Evolutionary conservation across 2,888 invertebrate species (phyloP).

Genomic region (Spodoptera picta): DNA sequence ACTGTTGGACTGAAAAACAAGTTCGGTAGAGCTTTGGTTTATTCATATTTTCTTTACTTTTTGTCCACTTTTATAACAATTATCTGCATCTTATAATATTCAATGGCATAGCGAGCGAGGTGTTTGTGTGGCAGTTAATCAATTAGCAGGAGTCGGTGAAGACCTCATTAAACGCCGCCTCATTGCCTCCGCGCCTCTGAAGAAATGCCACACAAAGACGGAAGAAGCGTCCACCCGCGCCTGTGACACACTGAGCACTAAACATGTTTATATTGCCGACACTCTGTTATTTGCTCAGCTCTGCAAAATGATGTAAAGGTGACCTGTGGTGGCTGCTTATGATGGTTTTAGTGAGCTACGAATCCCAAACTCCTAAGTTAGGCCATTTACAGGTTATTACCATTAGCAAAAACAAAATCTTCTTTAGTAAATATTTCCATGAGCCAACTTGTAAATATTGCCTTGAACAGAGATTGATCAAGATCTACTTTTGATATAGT

Average conservation of each 20-base stretch:
- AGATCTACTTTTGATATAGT: too few relatives aligned
- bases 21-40: too few relatives aligned
- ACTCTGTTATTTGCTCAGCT: neutral
- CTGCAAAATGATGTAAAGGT: too few relatives aligned
- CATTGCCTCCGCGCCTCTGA: constrained; percentile 73
- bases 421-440: too few relatives aligned
- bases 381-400: too few relatives aligned
- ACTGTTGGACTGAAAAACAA: too few relatives aligned
- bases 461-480: too few relatives aligned
- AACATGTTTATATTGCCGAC: too few relatives aligned
- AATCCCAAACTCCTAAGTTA: neutral
- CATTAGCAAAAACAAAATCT: too few relatives aligned
- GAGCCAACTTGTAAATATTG: too few relatives aligned
- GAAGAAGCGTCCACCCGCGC: constrained; percentile 56
- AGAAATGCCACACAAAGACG: constrained; percentile 70
- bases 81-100: constrained; percentile 2
- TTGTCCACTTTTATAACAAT: neutral
- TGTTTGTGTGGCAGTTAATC: constrained; percentile 58
- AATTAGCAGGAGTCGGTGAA: constrained; percentile 60
- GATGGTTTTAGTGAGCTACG: neutral
- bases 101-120: constrained; percentile 1
- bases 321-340: too few relatives aligned
- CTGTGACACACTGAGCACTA: constrained; percentile 55
- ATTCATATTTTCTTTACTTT: too few relatives aligned
- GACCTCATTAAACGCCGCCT: constrained; percentile 78